These are phyloP conservation scores for Cygnus atratus DNA, from an alignment of 2,113 vertebrate species.

Conservation along the genomic window DNA sequence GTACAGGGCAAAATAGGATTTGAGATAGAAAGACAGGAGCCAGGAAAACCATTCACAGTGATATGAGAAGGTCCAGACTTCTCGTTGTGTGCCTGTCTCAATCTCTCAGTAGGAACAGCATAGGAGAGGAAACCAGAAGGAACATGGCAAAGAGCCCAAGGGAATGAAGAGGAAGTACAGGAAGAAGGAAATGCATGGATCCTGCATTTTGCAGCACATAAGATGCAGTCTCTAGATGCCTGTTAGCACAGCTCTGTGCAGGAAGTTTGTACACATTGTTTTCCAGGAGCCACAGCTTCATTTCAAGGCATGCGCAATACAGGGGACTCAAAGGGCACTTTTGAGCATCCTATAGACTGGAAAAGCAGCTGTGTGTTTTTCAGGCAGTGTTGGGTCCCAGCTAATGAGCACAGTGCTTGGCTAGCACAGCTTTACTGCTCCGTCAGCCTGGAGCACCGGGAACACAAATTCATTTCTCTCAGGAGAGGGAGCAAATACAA, in stretches of 20 bases:
- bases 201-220: accelerated
- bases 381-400: not conserved
- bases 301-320: not conserved
- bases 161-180: accelerated
- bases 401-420: not conserved
- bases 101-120: not conserved
- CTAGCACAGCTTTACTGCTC: not conserved
- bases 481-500: not conserved
- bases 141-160: not conserved
- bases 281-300: not conserved
- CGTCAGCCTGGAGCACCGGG: not conserved
- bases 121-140: not conserved
- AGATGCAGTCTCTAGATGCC: not conserved
- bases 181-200: not conserved
- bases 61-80: not conserved
- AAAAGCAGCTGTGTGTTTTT: not conserved
- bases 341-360: not conserved
- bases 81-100: not conserved
- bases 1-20: not conserved
- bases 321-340: not conserved
- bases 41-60: not conserved
- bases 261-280: not conserved
- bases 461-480: not conserved
- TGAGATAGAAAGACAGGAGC: not conserved
- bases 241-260: not conserved